Evolutionary conservation across 2,888 invertebrate species (phyloP), one percentile per base, ranked within the genome.

Genomic region (Sesamia inferens): DNA sequence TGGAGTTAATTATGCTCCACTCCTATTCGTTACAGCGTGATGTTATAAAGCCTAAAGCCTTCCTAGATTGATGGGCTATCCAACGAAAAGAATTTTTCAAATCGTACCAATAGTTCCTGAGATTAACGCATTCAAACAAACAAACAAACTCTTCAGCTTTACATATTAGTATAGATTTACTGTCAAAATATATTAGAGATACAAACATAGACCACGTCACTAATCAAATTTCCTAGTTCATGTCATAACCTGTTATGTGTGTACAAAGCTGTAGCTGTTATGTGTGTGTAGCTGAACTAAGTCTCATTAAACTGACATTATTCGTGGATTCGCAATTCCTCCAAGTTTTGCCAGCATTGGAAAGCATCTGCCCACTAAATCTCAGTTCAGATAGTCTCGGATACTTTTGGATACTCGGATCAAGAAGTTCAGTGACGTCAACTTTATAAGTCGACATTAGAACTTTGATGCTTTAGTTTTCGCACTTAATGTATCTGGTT

Each of bases 351-450:
- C 55, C 47, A 65, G 55, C 61, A 61, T 58, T 70, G 14, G 51
- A 51, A 62, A 82, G 31, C 76, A 71, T 78, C 72, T 71, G 71
- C 67, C 69, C 84, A 81, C 78, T 84, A 85, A 85, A 84, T 84
- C 86, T 86, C 74, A 70, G 55, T 78, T 85, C 81, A 71, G 66
- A 67, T 83, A 48, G 66, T 42, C 77, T 81, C 66, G 71, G 55
- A 63, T 84, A 76, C 84, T 81, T 81, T 81, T 78, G 71, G 69
- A 51, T 54, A 65, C 59, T 69, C 47, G 74, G 76, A 84, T 78
- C 72, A 81, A 84, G 62, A 81, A 84, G 66, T 83, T 81, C 16
- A 48, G 54, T 74, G 68, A 81, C 55, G 31, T 64, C 62, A 84
- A 86, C 71, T 86, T 81, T 76, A 51, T 76, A 69, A 67, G 84